Evolutionary conservation across 1,140 invertebrate species (phyloP), one percentile per base, ranked within the genome.

Genomic region (Triops cancriformis): DNA sequence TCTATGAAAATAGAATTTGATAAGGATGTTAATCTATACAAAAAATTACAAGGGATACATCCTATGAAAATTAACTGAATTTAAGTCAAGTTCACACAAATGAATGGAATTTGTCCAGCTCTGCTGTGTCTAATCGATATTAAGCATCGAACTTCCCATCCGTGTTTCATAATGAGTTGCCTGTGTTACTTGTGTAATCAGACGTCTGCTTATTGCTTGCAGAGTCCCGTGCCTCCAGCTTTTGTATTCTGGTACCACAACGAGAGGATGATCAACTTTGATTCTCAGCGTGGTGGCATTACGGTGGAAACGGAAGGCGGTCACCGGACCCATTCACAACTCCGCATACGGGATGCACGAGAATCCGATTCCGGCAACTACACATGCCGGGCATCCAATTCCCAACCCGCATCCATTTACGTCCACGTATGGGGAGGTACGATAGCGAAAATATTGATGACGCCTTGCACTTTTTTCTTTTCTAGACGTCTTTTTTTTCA

Each of bases 231-330:
- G 81, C 92, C 93, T 74, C 93, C 93, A 27, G 93, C 94, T 84
- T 95, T 93, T 86, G 93, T 95, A 74, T 94, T 94, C 86, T 94
- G 93, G 93, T 94, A 93, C 86, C 93, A 95, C 86, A 94, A 95
- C 86, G 92, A 94, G 82, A 90, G 91, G 76, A 94, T 95, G 91
- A 94, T 95, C 86, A 96, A 95, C 87, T 96, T 95, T 84, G 94
- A 95, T 85, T 92, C 90, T 42, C 89, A 91, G 3, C 88, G 94
- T 73, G 91, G 93, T 72, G 93, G 92, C 76, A 93, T 95, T 79
- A 90, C 89, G 76, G 93, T 95, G 81, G 91, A 94, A 85, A 94
- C 93, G 27, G 92, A 94, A 84, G 92, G 91, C 73, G 93, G 93
- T 43, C 89, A 91, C 78, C 88, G 90, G 77, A 94, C 93, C 11